phyloP scores from a whole-genome alignment of 2,797 vertebrate species.

The Sarcoramphus papa region DNA sequence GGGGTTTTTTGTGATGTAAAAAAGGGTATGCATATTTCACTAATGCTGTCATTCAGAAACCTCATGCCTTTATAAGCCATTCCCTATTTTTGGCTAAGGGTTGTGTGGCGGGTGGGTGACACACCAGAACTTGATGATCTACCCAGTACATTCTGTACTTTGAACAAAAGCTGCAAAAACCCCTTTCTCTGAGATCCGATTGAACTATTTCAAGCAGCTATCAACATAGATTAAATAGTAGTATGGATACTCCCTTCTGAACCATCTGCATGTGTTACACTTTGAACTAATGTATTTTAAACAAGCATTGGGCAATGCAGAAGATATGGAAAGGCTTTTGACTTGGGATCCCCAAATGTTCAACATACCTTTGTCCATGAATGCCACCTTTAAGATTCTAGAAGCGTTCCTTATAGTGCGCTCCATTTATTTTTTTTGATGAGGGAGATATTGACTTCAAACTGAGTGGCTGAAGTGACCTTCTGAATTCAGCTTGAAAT shows the following conservation, averaged over 20 bases:
- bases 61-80: not conserved
- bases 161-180: not conserved
- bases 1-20: not conserved
- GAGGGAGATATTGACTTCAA: not conserved
- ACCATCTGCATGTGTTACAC: not conserved
- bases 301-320: not conserved
- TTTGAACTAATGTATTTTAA: not conserved
- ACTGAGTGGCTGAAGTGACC: not conserved
- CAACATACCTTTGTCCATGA: not conserved
- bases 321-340: not conserved
- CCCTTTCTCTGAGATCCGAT: not conserved
- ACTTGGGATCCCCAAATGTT: not conserved
- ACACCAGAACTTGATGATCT: constrained; percentile 34
- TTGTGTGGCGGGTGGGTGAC: not conserved
- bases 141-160: constrained; percentile 59
- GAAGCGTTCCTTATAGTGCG: not conserved
- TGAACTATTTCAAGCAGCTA: not conserved
- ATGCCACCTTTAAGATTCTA: not conserved
- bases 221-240: not conserved
- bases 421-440: not conserved
- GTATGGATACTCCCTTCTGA: not conserved
- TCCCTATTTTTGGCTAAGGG: not conserved
- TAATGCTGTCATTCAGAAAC: constrained; percentile 11
- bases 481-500: not conserved
- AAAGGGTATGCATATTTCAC: constrained; percentile 6